A percentile compares a stretch with the other conserved stretches of the same genome.
Conservation (phyloP, 1,140 invertebrate genomes). For the Drosophila kepulauana region DNA sequence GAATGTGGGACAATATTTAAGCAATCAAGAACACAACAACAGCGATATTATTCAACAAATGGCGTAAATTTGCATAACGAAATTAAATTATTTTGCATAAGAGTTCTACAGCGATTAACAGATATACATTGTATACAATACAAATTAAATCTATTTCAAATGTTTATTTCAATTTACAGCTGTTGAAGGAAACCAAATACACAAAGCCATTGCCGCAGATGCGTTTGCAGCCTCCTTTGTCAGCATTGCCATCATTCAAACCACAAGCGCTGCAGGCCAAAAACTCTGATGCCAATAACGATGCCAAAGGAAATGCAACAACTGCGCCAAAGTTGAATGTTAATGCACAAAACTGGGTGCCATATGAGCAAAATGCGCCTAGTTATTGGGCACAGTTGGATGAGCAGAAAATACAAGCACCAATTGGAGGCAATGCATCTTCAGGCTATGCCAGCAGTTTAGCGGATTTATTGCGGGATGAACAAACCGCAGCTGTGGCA, state of each 20-base stretch:
- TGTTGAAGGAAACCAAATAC: conserved; percentile 74
- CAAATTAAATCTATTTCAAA: not conserved
- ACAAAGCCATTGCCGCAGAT: conserved; percentile 67
- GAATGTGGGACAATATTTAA: too few relatives aligned
- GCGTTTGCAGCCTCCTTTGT: conserved; percentile 61
- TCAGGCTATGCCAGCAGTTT: conserved; percentile 44
- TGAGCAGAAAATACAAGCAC: not conserved
- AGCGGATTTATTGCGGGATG: conserved; percentile 64
- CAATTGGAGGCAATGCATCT: not conserved
- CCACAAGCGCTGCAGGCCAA: not conserved
- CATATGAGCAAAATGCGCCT: conserved; percentile 57
- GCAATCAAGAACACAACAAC: too few relatives aligned
- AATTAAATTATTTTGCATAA: too few relatives aligned
- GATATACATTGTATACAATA: too few relatives aligned
- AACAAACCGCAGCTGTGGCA: not conserved
- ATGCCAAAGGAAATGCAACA: not conserved
- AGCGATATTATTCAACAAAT: too few relatives aligned
- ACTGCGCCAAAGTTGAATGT: conserved; percentile 39
- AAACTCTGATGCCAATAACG: not conserved
- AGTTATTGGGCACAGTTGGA: conserved; percentile 64
- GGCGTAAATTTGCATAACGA: too few relatives aligned
- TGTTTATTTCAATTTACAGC: conserved; percentile 38
- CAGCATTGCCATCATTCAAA: conserved; percentile 22
- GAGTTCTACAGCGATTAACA: too few relatives aligned
- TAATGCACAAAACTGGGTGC: conserved; percentile 61